Percentiles rank a stretch among this genome's conserved stretches.
Evolutionary conservation across 2,888 invertebrate genomes (phyloP).

Genomic region (Drosophila falleni): DNA sequence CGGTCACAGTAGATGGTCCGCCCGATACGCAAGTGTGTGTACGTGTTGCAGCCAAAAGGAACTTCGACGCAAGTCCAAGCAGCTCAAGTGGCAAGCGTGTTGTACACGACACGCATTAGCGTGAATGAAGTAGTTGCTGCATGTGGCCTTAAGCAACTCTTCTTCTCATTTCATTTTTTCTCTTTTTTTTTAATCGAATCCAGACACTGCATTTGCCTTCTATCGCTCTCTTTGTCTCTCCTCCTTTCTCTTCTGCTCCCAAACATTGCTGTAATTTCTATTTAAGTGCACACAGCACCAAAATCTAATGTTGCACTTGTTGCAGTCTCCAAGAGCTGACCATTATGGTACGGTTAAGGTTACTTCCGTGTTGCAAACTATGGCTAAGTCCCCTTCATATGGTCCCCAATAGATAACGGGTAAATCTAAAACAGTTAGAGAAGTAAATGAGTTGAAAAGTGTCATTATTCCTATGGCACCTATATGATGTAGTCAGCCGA

Average conservation of each 20-base stretch:
- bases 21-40: conserved; percentile 32
- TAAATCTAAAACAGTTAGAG: not conserved
- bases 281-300: conserved; percentile 63
- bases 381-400: not conserved
- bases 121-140: conserved; percentile 76
- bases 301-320: conserved; percentile 66
- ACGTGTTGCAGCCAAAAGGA: conserved; percentile 24
- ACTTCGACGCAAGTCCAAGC: conserved; percentile 51
- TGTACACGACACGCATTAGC: conserved; percentile 82
- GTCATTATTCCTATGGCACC: too few relatives aligned
- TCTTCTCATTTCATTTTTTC: conserved; percentile 33
- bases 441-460: too few relatives aligned
- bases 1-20: conserved; percentile 19
- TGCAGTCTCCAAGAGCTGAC: conserved; percentile 36
- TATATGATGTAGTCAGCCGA: too few relatives aligned
- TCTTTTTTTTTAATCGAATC: conserved; percentile 71
- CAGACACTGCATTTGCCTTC: conserved; percentile 38
- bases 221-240: not conserved
- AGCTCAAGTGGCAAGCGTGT: conserved; percentile 76
- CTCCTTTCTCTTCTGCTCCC: not conserved
- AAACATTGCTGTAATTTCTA: conserved; percentile 62
- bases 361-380: conserved; percentile 53
- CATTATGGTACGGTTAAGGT: conserved; percentile 29
- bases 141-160: conserved; percentile 38
- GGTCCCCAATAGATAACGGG: not conserved